phyloP scores from a whole-genome alignment of 2,888 invertebrate genomes.

The Apodemia mormo region DNA sequence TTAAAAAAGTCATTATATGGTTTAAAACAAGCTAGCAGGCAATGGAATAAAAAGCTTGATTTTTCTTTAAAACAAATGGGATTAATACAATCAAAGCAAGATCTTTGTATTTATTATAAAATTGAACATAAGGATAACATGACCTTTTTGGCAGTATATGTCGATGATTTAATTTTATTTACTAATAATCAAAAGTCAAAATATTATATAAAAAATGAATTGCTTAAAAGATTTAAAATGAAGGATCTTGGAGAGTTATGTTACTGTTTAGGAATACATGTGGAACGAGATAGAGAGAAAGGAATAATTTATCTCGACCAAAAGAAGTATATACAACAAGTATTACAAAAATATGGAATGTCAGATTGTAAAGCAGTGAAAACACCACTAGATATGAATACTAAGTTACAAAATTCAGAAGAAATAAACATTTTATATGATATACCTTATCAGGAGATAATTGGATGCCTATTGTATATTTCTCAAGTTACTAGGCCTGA shows the following conservation, averaged over 20 bases:
- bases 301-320: too few relatives aligned
- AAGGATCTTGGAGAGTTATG: not conserved
- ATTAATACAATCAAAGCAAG: too few relatives aligned
- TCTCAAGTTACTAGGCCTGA: constrained; percentile 34
- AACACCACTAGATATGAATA: not conserved
- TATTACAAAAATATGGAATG: constrained; percentile 13
- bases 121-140: constrained; percentile 1
- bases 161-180: constrained; percentile 25
- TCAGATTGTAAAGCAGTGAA: constrained; percentile 8
- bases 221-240: not conserved
- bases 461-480: constrained; percentile 31
- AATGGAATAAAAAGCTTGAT: not conserved
- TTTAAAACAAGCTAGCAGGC: constrained; percentile 14
- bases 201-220: not conserved
- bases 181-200: constrained; percentile 13
- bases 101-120: not conserved
- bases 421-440: constrained; percentile 12
- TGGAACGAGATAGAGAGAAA: too few relatives aligned
- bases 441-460: constrained; percentile 27
- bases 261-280: too few relatives aligned
- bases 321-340: constrained; percentile 10
- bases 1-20: constrained; percentile 33
- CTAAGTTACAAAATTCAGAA: constrained; percentile 10
- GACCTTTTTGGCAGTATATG: constrained; percentile 23
- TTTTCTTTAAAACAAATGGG: not conserved